Evolutionary conservation across 1,140 invertebrate genomes (phyloP).

Genomic region (Dendrolimus kikuchii): DNA sequence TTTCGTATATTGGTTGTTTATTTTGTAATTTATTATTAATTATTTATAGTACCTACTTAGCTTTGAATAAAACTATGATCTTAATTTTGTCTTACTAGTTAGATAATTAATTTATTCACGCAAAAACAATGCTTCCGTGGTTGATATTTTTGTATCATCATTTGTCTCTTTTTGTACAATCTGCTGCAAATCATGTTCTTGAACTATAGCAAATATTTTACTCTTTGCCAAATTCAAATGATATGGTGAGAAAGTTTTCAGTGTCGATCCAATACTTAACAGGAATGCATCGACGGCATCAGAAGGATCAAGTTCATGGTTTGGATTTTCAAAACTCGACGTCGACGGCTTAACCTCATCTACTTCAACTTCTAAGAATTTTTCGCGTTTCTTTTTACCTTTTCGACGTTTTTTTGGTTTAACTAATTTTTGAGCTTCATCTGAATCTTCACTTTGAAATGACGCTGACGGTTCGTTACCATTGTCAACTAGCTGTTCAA

Average conservation of each 20-base stretch:
- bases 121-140: conserved; percentile 34
- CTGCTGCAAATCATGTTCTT: conserved; percentile 61
- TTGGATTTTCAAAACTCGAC: conserved; percentile 23
- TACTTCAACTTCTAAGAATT: conserved; percentile 17
- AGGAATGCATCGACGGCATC: conserved; percentile 61
- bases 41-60: no score
- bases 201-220: conserved; percentile 59
- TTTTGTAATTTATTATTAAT: no score
- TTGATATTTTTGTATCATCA: conserved; percentile 28
- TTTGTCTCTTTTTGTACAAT: conserved; percentile 44
- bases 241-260: conserved; percentile 58
- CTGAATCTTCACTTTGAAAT: conserved; percentile 25
- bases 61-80: no score
- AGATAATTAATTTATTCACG: conserved; percentile 13
- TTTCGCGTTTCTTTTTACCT: conserved; percentile 37
- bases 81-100: no score
- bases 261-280: conserved; percentile 51
- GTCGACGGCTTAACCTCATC: conserved; percentile 26
- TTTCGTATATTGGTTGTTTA: no score
- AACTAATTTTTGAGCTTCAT: conserved; percentile 25
- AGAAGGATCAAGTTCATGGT: conserved; percentile 38
- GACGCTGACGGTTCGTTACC: neutral
- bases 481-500: no score
- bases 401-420: conserved; percentile 27
- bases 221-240: conserved; percentile 60